A percentile compares a stretch with the other conserved stretches of the same genome.
Evolutionary conservation across 1,140 invertebrate genomes (phyloP).

Genomic region (Ephestia elutella): DNA sequence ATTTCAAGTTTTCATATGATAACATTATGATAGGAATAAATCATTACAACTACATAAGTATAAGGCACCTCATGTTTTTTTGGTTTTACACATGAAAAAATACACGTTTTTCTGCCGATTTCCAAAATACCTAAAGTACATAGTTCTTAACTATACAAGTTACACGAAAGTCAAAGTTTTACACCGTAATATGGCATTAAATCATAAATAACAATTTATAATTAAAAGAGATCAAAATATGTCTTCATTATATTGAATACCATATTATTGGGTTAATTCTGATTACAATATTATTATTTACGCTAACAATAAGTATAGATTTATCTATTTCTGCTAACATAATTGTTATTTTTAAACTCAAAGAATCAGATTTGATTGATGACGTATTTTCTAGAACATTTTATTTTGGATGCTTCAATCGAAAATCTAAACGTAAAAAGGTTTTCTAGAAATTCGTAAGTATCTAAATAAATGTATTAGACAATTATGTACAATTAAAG

Average conservation of each 20-base stretch:
- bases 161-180: slow-evolving; percentile 39
- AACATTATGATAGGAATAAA: background rate
- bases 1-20: background rate
- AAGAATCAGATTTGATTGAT: too few species aligned
- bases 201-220: slow-evolving; percentile 56
- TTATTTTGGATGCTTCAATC: too few species aligned
- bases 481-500: too few species aligned
- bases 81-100: slow-evolving; percentile 35
- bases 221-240: slow-evolving; percentile 58
- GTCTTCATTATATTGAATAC: background rate
- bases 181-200: slow-evolving; percentile 63
- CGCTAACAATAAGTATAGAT: too few species aligned
- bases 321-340: too few species aligned
- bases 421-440: too few species aligned
- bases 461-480: too few species aligned
- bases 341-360: too few species aligned
- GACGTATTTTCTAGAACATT: too few species aligned
- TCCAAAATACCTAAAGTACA: background rate
- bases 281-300: too few species aligned
- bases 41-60: slow-evolving; percentile 24
- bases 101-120: background rate
- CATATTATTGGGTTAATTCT: too few species aligned
- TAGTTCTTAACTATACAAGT: slow-evolving; percentile 19
- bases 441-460: too few species aligned
- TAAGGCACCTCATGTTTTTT: slow-evolving; percentile 58